These are phyloP conservation scores for Periphyllus acericola DNA, from an alignment of 2,888 invertebrate species.

Conservation along the genomic window DNA sequence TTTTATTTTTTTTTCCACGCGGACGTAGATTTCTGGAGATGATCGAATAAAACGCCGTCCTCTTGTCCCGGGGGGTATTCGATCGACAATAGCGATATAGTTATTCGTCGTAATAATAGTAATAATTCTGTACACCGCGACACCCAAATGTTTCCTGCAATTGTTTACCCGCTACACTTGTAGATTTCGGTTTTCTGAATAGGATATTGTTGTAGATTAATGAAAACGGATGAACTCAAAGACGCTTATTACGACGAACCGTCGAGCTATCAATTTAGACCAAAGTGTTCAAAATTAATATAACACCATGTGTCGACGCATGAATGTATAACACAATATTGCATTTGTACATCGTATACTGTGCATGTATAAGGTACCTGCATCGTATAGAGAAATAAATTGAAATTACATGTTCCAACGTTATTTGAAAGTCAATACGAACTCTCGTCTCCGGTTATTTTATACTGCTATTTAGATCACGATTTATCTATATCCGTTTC, in stretches of 20 bases:
- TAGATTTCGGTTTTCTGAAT: no score
- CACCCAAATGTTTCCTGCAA: no score
- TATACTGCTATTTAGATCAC: neutral
- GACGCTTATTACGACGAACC: no score
- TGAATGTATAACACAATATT: neutral
- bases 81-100: no score
- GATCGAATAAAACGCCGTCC: neutral
- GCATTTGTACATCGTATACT: neutral
- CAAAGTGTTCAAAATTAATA: no score
- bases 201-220: no score
- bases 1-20: neutral
- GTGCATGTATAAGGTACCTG: neutral
- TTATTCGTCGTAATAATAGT: no score
- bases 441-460: neutral
- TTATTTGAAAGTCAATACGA: neutral
- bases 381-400: neutral
- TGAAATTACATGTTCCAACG: neutral
- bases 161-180: no score
- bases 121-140: no score
- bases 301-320: neutral
- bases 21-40: neutral
- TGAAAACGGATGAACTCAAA: no score
- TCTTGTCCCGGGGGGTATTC: neutral
- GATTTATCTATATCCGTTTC: constrained; percentile 43
- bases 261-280: no score